A percentile compares a stretch with the other conserved stretches of the same genome.
phyloP scores from a whole-genome alignment of 2,113 vertebrate species.

The Rana temporaria region DNA sequence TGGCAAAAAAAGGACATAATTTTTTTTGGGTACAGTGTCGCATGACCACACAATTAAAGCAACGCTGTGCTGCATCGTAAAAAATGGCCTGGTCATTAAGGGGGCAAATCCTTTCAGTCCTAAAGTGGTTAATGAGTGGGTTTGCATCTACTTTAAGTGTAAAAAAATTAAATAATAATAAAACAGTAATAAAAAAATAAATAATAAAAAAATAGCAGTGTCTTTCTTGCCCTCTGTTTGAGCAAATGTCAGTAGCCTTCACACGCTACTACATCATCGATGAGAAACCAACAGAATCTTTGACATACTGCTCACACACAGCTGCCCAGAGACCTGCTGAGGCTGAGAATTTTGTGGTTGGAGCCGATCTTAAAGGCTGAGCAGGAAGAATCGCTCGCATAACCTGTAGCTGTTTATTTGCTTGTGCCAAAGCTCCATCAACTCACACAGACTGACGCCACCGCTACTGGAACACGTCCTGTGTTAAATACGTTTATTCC shows the following conservation, averaged over 20 bases:
- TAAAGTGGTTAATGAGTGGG: too few relatives aligned
- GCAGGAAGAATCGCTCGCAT: constrained; percentile 28
- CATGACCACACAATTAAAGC: too few relatives aligned
- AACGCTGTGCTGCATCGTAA: too few relatives aligned
- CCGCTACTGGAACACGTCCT: constrained; percentile 15
- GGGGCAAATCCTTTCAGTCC: too few relatives aligned
- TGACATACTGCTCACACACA: neutral
- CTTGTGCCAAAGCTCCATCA: constrained; percentile 24
- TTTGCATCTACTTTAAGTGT: too few relatives aligned
- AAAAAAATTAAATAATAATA: too few relatives aligned
- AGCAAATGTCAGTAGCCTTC: neutral
- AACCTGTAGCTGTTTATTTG: constrained; percentile 2
- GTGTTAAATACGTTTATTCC: constrained; percentile 4
- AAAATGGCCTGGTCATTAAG: too few relatives aligned
- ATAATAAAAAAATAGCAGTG: too few relatives aligned
- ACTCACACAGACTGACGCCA: constrained; percentile 34
- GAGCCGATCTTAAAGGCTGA: constrained; percentile 21
- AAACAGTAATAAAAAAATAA: too few relatives aligned
- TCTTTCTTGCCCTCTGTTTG: too few relatives aligned
- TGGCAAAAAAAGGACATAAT: too few relatives aligned
- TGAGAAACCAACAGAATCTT: neutral
- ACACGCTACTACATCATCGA: neutral
- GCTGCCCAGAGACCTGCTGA: constrained; percentile 22
- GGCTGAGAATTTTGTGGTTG: constrained; percentile 10
- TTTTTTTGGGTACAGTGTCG: too few relatives aligned